Evolutionary conservation across 1,140 invertebrate genomes (phyloP).

Genomic region (Hyposmocoma kahamanoa): DNA sequence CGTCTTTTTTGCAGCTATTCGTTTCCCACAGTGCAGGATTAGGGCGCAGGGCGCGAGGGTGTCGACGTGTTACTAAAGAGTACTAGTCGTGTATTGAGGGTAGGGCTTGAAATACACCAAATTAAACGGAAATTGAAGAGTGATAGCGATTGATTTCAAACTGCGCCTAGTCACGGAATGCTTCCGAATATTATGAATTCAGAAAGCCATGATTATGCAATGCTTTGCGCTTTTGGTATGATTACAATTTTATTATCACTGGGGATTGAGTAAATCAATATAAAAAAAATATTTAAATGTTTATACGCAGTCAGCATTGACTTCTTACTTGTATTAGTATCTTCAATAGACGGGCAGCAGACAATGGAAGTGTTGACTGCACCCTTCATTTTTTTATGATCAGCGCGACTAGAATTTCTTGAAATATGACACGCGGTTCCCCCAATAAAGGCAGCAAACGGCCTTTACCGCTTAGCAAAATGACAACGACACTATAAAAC

Average conservation of each 20-base stretch:
- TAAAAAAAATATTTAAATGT: no score
- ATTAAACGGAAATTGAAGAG: constrained; percentile 2
- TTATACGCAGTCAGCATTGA: no score
- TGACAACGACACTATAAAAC: constrained; percentile 40
- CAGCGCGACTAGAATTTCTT: constrained; percentile 31
- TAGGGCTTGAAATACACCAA: neutral
- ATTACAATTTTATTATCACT: no score
- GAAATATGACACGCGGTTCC: constrained; percentile 43
- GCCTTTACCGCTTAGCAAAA: constrained; percentile 24
- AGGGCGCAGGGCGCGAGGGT: constrained; percentile 1
- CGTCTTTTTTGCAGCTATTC: constrained; percentile 49
- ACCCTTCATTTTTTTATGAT: constrained; percentile 44
- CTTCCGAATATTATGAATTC: no score
- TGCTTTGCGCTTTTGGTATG: no score
- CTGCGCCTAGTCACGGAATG: neutral
- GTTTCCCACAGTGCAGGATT: neutral
- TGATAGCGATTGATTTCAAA: neutral
- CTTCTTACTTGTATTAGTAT: no score
- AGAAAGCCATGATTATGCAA: no score
- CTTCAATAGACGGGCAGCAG: no score
- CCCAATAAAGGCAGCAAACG: constrained; percentile 7
- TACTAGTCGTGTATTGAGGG: constrained; percentile 1
- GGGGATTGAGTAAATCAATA: no score
- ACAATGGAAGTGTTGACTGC: constrained; percentile 36
- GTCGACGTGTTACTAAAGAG: neutral